These are phyloP conservation scores for Eumacrocentrus americanus DNA, from an alignment of 2,888 invertebrate genomes.

Conservation along the genomic window DNA sequence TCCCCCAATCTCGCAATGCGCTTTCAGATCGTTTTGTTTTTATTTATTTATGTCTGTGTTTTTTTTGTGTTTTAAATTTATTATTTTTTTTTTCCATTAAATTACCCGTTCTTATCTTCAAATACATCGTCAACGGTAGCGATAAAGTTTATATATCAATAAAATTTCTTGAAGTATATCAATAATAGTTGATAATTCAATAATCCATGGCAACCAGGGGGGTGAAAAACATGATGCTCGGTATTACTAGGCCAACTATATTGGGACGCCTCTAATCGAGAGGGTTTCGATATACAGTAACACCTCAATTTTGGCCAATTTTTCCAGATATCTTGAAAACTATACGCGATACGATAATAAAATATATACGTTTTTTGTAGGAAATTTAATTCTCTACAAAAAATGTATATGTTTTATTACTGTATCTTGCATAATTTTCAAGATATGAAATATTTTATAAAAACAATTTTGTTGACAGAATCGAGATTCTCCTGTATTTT, in stretches of 20 bases:
- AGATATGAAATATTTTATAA: too few relatives aligned
- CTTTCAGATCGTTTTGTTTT: conserved; percentile 21
- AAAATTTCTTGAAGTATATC: conserved; percentile 56
- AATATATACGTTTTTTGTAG: too few relatives aligned
- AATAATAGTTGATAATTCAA: conserved; percentile 52
- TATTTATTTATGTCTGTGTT: conserved; percentile 25
- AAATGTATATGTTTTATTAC: too few relatives aligned
- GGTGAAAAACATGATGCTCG: conserved; percentile 52
- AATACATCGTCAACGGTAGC: conserved; percentile 56
- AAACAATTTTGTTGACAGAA: too few relatives aligned
- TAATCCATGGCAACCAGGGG: conserved; percentile 48
- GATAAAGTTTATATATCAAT: conserved; percentile 57
- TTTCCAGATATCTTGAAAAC: too few relatives aligned
- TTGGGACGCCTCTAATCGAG: conserved; percentile 46
- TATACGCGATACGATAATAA: too few relatives aligned
- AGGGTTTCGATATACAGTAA: conserved; percentile 37
- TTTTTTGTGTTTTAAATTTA: conserved; percentile 25
- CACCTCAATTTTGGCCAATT: too few relatives aligned
- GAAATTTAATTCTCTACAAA: too few relatives aligned
- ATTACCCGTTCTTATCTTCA: conserved; percentile 36
- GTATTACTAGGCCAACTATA: conserved; percentile 55
- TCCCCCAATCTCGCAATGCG: conserved; percentile 12
- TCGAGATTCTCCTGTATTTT: too few relatives aligned
- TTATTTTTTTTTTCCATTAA: conserved; percentile 32
- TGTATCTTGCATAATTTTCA: too few relatives aligned